A percentile compares a stretch with the other conserved stretches of the same genome.
phyloP scores from a whole-genome alignment of 2,113 vertebrate species.

The Pygathrix nemaeus region DNA sequence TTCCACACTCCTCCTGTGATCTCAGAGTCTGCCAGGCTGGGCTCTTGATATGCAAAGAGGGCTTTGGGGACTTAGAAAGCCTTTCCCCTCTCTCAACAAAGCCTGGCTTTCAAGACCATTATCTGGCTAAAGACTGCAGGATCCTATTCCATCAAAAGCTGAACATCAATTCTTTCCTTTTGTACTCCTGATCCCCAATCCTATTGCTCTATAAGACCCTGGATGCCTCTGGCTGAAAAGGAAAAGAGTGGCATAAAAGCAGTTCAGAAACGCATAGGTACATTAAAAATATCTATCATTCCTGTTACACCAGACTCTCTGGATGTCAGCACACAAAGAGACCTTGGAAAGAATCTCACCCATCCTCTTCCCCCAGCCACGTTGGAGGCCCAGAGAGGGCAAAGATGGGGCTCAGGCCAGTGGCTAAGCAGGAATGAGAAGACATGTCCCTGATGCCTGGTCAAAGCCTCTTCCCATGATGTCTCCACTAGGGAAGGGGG shows the following conservation, averaged over 20 bases:
- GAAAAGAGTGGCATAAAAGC: conserved; percentile 39
- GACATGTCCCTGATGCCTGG: rapidly evolving
- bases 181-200: conserved; percentile 22
- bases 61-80: conserved; percentile 16
- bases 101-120: conserved; percentile 67
- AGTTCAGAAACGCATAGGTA: not conserved
- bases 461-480: not conserved
- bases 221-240: conserved; percentile 43
- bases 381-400: not conserved
- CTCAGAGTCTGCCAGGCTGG: conserved; percentile 1
- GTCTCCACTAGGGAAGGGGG: not conserved
- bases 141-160: conserved; percentile 48
- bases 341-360: not conserved
- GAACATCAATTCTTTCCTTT: conserved; percentile 61
- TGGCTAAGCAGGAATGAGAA: not conserved
- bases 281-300: not conserved
- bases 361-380: not conserved
- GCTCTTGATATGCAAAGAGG: conserved; percentile 68
- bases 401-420: not conserved
- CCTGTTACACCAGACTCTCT: not conserved
- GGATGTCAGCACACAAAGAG: not conserved
- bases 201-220: conserved; percentile 32
- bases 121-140: conserved; percentile 56
- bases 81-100: conserved; percentile 45
- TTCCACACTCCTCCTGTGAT: not conserved